A percentile compares a stretch with the other conserved stretches of the same genome.
These are phyloP conservation scores for Heliconius charithonia DNA, from an alignment of 2,888 invertebrate species.

Conservation along the genomic window DNA sequence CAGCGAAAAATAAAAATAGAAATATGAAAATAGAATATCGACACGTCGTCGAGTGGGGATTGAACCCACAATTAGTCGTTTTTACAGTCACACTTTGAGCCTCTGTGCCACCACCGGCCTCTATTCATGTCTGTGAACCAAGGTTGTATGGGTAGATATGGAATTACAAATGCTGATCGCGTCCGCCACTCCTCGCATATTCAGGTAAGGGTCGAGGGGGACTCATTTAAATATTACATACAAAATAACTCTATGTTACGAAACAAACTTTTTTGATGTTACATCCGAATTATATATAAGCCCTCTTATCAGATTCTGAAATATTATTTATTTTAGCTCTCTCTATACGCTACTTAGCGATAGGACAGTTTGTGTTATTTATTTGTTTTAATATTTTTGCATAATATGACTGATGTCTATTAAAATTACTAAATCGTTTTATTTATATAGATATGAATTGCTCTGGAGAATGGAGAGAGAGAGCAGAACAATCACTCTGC, in stretches of 20 bases:
- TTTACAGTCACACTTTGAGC: too few species aligned
- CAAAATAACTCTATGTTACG: constrained; percentile 17
- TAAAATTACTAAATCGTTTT: background rate
- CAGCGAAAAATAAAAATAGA: too few species aligned
- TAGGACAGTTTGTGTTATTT: background rate
- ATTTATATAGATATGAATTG: background rate
- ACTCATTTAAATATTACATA: constrained; percentile 31
- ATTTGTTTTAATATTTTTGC: background rate
- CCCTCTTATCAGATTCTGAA: constrained; percentile 9
- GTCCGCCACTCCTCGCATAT: background rate
- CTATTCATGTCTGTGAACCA: background rate
- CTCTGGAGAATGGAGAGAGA: background rate
- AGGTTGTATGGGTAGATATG: background rate
- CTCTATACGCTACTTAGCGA: background rate
- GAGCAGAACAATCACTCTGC: background rate
- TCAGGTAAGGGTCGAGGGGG: constrained; percentile 13
- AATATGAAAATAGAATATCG: too few species aligned
- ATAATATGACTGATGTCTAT: background rate
- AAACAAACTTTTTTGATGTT: constrained; percentile 23
- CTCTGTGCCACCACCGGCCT: too few species aligned
- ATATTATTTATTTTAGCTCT: constrained; percentile 14
- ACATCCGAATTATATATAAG: constrained; percentile 15
- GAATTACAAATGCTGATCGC: constrained; percentile 24
- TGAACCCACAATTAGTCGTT: too few species aligned
- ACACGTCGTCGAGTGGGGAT: too few species aligned